Base-by-base conservation (phyloP, 2,888 invertebrate species). In the Apoda limacodes region DNA sequence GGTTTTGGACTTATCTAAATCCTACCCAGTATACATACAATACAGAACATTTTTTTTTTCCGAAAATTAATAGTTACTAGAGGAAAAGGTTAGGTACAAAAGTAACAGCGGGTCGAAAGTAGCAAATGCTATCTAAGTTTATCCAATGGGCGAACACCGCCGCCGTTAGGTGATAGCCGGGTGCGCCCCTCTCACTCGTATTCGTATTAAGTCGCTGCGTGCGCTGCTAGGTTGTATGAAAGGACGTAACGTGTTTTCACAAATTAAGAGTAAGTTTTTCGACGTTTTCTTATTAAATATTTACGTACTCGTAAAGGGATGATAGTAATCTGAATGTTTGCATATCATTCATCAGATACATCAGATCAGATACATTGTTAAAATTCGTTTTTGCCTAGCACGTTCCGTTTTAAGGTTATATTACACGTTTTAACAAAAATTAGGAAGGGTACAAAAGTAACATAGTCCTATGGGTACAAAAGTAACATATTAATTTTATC, bases 81-180 rank as follows among this genome's bases (percentile, higher is more conserved):
- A n/a, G n/a, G 45, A 40, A 42, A 37, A 46, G 43, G 42, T 36
- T 43, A 43, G 43, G 42, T 34, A 45, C 42, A 40, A 45, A 44
- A 40, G 45, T 47, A 47, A 47, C 43, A 36, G 46, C 39, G 45
- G 45, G 42, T 43, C 39, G 40, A 43, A 46, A 45, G 42, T 43
- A 46, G 43, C 43, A 43, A 46, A 39, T 28, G 40, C 39, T 41
- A 34, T 43, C 17, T 46, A 41, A 37, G 15, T 35, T 35, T 41
- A 37, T 37, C 34, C 32, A 42, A 44, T 36, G 14, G 42, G 23
- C 37, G 28, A 34, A 40, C 34, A 27, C 26, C 28, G 28, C 28
- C 13, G 17, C 17, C 17, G 26, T 22, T 23, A 27, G 31, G 25
- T 11, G 31, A 25, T 31, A 31, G 32, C 35, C 31, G 30, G 25